These are phyloP conservation scores for Epinotia nisella DNA, from an alignment of 2,888 invertebrate genomes.

Conservation along the genomic window DNA sequence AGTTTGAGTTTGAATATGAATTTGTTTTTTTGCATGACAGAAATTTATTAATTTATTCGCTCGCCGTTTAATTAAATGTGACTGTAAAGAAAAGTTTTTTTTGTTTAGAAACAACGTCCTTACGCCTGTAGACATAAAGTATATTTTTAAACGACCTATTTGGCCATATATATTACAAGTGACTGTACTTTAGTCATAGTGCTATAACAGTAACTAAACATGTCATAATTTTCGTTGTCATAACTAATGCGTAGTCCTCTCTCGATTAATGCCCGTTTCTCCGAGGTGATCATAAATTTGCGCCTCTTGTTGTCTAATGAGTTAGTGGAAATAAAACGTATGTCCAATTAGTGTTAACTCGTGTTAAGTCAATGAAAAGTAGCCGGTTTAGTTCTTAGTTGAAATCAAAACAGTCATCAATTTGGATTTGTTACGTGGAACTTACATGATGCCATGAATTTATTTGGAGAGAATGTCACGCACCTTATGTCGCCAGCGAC, in stretches of 20 bases:
- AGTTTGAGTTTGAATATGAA: too few relatives aligned
- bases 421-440: not conserved
- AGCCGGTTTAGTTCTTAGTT: not conserved
- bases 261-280: conserved; percentile 38
- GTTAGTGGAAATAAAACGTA: conserved; percentile 37
- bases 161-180: too few relatives aligned
- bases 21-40: too few relatives aligned
- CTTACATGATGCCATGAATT: not conserved
- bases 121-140: too few relatives aligned
- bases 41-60: too few relatives aligned
- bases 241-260: conserved; percentile 22
- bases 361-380: not conserved
- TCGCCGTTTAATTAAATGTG: too few relatives aligned
- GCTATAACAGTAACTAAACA: conserved; percentile 17
- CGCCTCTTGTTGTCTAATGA: conserved; percentile 32
- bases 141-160: too few relatives aligned
- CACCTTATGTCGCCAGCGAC: too few relatives aligned
- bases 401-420: not conserved
- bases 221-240: conserved; percentile 41
- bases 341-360: conserved; percentile 30
- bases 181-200: conserved; percentile 22
- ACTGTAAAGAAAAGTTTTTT: too few relatives aligned
- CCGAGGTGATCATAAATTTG: conserved; percentile 28
- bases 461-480: not conserved
- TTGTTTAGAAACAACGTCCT: too few relatives aligned